Conservation (phyloP, 2,113 vertebrate genomes). For the Proteles cristata region DNA sequence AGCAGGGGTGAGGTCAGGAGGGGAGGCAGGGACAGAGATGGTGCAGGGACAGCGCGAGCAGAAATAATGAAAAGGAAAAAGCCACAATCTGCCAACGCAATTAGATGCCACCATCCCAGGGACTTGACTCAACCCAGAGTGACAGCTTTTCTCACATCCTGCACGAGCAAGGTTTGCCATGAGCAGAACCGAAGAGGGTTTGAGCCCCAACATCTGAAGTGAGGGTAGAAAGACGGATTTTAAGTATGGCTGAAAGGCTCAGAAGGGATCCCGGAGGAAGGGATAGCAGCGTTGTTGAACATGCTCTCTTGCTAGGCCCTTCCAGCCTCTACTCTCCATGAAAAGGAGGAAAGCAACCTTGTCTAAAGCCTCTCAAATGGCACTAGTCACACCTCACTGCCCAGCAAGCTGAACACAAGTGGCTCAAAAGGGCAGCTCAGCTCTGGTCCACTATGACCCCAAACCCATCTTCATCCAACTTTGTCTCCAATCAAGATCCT, state of each 20-base stretch:
- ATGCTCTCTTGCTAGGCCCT: background rate
- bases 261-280: background rate
- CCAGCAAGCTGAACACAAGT: background rate
- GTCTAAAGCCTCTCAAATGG: background rate
- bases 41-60: background rate
- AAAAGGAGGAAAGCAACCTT: background rate
- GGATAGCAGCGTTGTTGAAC: background rate
- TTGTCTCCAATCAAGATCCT: background rate
- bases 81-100: background rate
- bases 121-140: background rate
- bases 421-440: background rate
- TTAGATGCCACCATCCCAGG: background rate
- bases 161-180: background rate
- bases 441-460: background rate
- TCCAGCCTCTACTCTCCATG: background rate
- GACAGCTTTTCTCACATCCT: background rate
- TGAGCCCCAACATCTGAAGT: background rate
- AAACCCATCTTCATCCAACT: background rate
- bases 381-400: background rate
- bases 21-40: background rate
- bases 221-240: background rate
- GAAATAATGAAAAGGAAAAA: background rate
- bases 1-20: background rate
- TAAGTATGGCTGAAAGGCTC: background rate
- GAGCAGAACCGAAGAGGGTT: background rate